These are phyloP conservation scores for Stenodera caucasica DNA, from an alignment of 2,888 invertebrate species.

Conservation along the genomic window DNA sequence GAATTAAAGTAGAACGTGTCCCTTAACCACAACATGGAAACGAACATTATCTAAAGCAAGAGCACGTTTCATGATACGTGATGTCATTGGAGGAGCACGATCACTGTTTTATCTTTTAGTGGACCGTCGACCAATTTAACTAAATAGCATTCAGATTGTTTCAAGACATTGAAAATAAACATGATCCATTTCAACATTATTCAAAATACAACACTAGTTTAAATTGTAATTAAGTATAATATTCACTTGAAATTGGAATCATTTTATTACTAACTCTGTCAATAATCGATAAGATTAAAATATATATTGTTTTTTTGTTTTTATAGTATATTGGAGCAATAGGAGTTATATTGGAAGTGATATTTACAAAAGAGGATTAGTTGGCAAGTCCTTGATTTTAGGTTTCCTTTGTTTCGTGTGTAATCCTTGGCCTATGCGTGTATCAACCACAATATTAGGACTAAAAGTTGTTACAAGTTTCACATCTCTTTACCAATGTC, in stretches of 20 bases:
- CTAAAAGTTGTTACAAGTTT: constrained; percentile 28
- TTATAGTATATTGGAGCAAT: not conserved
- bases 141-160: constrained; percentile 40
- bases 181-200: no score
- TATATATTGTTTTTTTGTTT: not conserved
- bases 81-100: constrained; percentile 52
- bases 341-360: not conserved
- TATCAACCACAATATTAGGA: constrained; percentile 23
- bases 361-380: not conserved
- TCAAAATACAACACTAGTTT: no score
- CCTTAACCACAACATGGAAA: constrained; percentile 51
- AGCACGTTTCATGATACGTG: constrained; percentile 55
- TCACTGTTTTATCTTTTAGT: constrained; percentile 40
- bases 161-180: constrained; percentile 36
- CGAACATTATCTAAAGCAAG: constrained; percentile 45
- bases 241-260: no score
- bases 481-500: constrained; percentile 16
- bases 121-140: constrained; percentile 36
- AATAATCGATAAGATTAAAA: no score
- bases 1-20: constrained; percentile 59
- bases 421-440: constrained; percentile 20
- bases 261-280: not conserved
- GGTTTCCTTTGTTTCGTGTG: constrained; percentile 21
- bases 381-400: constrained; percentile 7
- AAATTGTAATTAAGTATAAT: no score